These are phyloP conservation scores for Chrysogorgia sp. DNA, from an alignment of 92 coral and sea anemone species.

Conservation along the genomic window DNA sequence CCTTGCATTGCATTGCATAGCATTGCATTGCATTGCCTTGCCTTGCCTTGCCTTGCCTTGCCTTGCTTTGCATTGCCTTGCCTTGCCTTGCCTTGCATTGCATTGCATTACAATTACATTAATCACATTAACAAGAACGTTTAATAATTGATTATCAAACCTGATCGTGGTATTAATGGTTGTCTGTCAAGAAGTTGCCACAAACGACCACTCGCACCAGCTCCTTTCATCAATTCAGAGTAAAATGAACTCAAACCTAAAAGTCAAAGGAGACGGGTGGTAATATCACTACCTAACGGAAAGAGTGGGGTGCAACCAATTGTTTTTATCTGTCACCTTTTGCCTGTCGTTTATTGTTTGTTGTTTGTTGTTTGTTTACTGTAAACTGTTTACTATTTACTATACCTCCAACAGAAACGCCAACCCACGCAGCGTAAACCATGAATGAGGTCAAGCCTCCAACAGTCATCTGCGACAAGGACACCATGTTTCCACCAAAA, in stretches of 20 bases:
- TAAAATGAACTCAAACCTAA: conserved; percentile 93
- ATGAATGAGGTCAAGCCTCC: conserved; percentile 96
- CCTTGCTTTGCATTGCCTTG: too few relatives aligned
- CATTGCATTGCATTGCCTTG: too few relatives aligned
- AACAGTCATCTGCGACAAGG: conserved; percentile 88
- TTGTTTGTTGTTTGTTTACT: too few relatives aligned
- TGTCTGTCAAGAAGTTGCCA: conserved; percentile 90
- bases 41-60: too few relatives aligned
- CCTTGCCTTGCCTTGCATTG: too few relatives aligned
- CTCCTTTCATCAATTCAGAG: conserved; percentile 95
- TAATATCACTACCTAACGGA: background rate
- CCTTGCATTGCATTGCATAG: too few relatives aligned
- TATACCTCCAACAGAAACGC: conserved; percentile 94
- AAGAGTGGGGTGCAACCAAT: too few relatives aligned
- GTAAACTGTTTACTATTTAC: background rate
- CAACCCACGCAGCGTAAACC: conserved; percentile 97
- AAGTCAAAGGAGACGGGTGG: background rate
- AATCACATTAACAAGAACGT: background rate
- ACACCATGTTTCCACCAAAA: conserved; percentile 96
- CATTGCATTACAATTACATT: background rate
- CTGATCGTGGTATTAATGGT: conserved; percentile 82
- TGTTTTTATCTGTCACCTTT: too few relatives aligned
- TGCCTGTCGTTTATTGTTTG: too few relatives aligned
- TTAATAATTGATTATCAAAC: conserved; percentile 46
- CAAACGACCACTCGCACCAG: conserved; percentile 86